Evolutionary conservation across 2,797 vertebrate genomes (phyloP), one percentile per base, ranked within the genome.

Genomic region (Sebastes aleutianus): DNA sequence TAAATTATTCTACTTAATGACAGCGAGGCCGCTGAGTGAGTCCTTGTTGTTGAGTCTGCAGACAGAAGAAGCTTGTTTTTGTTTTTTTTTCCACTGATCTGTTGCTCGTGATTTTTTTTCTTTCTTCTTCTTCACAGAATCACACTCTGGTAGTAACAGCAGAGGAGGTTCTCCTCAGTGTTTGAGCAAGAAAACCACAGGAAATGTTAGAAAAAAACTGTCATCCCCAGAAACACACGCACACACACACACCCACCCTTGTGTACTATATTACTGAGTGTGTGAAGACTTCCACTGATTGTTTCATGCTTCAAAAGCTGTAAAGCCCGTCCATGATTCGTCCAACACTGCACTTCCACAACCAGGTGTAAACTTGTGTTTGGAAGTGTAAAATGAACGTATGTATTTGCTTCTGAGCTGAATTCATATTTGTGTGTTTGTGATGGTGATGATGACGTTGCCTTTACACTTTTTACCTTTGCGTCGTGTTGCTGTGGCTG

Each of bases 1-100:
- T 96, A 96, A 96, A 96, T 96, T 94, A 96, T 96, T 96, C 95
- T 96, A 94, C 91, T 82, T 91, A 94, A 86, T 75, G 78, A 69
- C 54, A 58, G 26, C 54, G 73, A 43, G 29, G 2, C 36, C 2
- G 3, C n/a, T 12, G 24, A 18, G 1, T 53, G n/a, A 24, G 58
- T 14, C 2, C 1, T 61, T 57, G 10, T 89, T 53, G 59, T 71
- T 50, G 47, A 50, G 47, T 71, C 63, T 47, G 14, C 50, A 43
- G 53, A 24, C 50, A 43, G 32, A 43, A 31, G 29, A 31, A 5
- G 13, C 18, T 74, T 54, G n/a, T 27, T 70, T 67, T 34, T 22
- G 1, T 20, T 7, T 74, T 9, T 43, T 57, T 64, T 50, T 20
- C 14, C 5, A 13, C 26, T 31, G 20, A 6, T n/a, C 27, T 26